Conservation (phyloP, 2,888 invertebrate genomes). For the Parnassius orleans region DNA sequence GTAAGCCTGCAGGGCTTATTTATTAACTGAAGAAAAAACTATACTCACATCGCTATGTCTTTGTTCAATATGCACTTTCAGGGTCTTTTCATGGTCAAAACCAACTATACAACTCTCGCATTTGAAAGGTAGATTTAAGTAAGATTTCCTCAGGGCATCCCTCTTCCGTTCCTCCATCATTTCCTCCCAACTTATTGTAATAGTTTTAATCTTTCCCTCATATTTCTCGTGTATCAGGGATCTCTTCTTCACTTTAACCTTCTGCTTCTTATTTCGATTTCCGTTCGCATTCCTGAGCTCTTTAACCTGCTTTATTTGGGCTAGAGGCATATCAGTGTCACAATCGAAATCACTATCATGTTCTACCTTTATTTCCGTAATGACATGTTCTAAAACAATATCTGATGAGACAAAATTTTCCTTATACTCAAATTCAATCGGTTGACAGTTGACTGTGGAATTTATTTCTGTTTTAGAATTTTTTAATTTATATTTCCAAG, state of each 20-base stretch:
- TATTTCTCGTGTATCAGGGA: constrained; percentile 35
- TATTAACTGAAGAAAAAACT: neutral
- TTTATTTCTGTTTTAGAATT: constrained; percentile 35
- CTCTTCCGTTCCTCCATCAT: constrained; percentile 48
- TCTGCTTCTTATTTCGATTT: constrained; percentile 20
- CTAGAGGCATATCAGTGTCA: constrained; percentile 44
- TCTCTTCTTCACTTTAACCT: constrained; percentile 5
- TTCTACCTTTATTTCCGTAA: constrained; percentile 39
- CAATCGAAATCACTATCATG: constrained; percentile 41
- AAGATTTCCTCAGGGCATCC: constrained; percentile 44
- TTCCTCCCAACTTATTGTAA: constrained; percentile 46
- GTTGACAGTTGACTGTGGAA: constrained; percentile 30
- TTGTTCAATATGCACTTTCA: constrained; percentile 52
- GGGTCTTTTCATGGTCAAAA: constrained; percentile 57
- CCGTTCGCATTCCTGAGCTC: constrained; percentile 6
- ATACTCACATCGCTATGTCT: constrained; percentile 51
- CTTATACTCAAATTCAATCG: constrained; percentile 28
- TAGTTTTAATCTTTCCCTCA: constrained; percentile 49
- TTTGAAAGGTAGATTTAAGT: constrained; percentile 55
- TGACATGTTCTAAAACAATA: constrained; percentile 2
- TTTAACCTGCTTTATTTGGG: constrained; percentile 35
- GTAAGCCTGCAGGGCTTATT: no score
- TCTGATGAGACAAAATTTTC: constrained; percentile 2
- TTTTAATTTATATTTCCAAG: constrained; percentile 18
- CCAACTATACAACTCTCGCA: constrained; percentile 60